A percentile compares a stretch with the other conserved stretches of the same genome.
Conservation (phyloP, 2,113 vertebrate species). For the Cheirogaleus medius region DNA sequence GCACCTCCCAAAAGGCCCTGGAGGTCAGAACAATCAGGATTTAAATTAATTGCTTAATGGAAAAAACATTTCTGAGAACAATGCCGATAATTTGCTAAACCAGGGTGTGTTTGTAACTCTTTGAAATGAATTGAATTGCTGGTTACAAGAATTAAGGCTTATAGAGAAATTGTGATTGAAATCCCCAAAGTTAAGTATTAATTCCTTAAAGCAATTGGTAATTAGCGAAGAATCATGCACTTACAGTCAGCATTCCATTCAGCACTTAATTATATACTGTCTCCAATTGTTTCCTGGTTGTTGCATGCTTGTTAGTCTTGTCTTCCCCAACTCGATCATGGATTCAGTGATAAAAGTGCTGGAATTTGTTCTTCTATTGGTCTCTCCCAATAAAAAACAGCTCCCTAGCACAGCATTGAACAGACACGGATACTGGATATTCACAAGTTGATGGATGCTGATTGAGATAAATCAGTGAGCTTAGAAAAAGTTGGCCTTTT, state of each 20-base stretch:
- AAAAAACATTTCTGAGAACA: constrained; percentile 63
- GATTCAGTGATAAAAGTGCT: not conserved
- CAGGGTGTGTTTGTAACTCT: constrained; percentile 61
- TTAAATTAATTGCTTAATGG: constrained; percentile 79
- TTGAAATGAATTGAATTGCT: constrained; percentile 67
- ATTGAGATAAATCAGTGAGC: constrained; percentile 26
- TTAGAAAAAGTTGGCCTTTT: constrained; percentile 28
- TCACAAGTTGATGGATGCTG: not conserved
- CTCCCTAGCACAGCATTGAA: not conserved
- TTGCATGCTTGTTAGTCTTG: not conserved
- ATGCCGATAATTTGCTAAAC: constrained; percentile 67
- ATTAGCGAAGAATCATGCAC: constrained; percentile 65
- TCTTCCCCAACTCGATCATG: not conserved
- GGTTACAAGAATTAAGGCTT: constrained; percentile 65
- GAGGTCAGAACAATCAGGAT: constrained; percentile 67
- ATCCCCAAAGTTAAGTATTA: constrained; percentile 68
- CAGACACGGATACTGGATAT: not conserved
- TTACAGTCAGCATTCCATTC: constrained; percentile 46
- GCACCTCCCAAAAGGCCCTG: constrained; percentile 35
- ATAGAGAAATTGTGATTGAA: constrained; percentile 68
- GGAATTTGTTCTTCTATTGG: not conserved
- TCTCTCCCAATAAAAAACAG: not conserved
- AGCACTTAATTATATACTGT: constrained; percentile 56
- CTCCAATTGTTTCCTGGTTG: constrained; percentile 37
- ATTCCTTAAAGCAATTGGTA: constrained; percentile 68